Percentiles rank a stretch among this genome's conserved stretches.
Evolutionary conservation across 2,888 invertebrate genomes (phyloP).

Genomic region (Abrostola tripartita): DNA sequence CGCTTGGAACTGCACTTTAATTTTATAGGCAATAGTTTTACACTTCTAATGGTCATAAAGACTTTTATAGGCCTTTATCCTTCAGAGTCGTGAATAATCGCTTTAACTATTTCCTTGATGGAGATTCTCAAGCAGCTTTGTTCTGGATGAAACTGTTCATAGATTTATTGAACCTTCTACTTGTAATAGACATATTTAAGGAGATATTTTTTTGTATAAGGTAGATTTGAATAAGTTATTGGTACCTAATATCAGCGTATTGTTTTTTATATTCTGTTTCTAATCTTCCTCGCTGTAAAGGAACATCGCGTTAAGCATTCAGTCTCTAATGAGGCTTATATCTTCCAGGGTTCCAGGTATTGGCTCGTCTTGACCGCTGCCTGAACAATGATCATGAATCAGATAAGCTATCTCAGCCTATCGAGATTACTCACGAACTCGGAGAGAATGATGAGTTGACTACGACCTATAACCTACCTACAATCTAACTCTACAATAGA

Average conservation of each 20-base stretch:
- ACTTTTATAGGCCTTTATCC: constrained; percentile 10
- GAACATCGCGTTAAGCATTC: too few relatives aligned
- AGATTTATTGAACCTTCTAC: constrained; percentile 15
- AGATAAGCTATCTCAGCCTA: too few relatives aligned
- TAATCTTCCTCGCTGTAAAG: too few relatives aligned
- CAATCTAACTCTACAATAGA: constrained; percentile 1
- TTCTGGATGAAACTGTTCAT: constrained; percentile 1
- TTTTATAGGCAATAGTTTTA: constrained; percentile 11
- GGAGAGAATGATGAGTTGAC: not conserved
- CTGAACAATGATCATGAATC: too few relatives aligned
- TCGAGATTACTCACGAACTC: not conserved
- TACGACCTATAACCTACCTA: not conserved
- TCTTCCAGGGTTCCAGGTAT: too few relatives aligned
- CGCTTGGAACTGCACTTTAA: not conserved
- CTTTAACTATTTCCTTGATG: constrained; percentile 17
- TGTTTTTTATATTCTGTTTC: too few relatives aligned
- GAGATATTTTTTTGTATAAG: not conserved
- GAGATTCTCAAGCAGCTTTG: not conserved
- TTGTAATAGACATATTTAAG: constrained; percentile 14
- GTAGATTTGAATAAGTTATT: constrained; percentile 4
- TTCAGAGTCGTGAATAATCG: constrained; percentile 17
- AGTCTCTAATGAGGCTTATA: too few relatives aligned
- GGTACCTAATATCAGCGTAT: not conserved
- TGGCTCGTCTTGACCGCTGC: too few relatives aligned
- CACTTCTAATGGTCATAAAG: constrained; percentile 15